These are phyloP conservation scores for Macroteleia sp. DNA, from an alignment of 2,888 invertebrate species.

Conservation along the genomic window DNA sequence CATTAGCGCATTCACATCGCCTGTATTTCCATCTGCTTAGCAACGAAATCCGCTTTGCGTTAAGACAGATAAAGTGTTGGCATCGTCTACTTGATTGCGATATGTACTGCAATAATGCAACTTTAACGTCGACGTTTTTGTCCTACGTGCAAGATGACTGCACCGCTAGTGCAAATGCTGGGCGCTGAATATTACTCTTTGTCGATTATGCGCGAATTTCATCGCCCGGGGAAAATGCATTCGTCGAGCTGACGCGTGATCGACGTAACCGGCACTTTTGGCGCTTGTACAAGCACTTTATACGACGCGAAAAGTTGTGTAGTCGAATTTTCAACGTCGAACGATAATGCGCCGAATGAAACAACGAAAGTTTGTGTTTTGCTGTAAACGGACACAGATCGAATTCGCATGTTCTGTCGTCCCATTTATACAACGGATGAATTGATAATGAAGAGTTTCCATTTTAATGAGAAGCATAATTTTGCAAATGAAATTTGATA, in stretches of 20 bases:
- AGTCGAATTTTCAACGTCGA: constrained; percentile 36
- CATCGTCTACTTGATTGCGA: constrained; percentile 66
- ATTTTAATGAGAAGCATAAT: not conserved
- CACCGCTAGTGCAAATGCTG: constrained; percentile 23
- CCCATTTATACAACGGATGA: too few species aligned
- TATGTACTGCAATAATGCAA: constrained; percentile 65
- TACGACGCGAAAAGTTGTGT: constrained; percentile 57
- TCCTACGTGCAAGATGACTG: constrained; percentile 48
- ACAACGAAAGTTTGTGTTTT: constrained; percentile 37
- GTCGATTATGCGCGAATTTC: constrained; percentile 60
- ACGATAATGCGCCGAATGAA: constrained; percentile 49
- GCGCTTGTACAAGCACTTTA: constrained; percentile 54
- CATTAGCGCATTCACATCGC: constrained; percentile 77
- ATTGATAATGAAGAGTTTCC: constrained; percentile 21
- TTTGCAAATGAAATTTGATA: too few species aligned
- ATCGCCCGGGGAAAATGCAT: constrained; percentile 57
- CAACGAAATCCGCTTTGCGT: constrained; percentile 80
- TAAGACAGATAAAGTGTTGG: constrained; percentile 74
- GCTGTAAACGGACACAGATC: constrained; percentile 23
- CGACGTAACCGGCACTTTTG: constrained; percentile 57
- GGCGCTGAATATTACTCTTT: constrained; percentile 61
- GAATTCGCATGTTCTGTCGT: constrained; percentile 12
- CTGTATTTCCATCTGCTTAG: constrained; percentile 80
- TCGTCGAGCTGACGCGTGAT: constrained; percentile 60
- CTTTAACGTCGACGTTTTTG: constrained; percentile 58